A percentile compares a stretch with the other conserved stretches of the same genome.
Conservation (phyloP, 2,797 vertebrate genomes). For the Poeciliopsis infans region DNA sequence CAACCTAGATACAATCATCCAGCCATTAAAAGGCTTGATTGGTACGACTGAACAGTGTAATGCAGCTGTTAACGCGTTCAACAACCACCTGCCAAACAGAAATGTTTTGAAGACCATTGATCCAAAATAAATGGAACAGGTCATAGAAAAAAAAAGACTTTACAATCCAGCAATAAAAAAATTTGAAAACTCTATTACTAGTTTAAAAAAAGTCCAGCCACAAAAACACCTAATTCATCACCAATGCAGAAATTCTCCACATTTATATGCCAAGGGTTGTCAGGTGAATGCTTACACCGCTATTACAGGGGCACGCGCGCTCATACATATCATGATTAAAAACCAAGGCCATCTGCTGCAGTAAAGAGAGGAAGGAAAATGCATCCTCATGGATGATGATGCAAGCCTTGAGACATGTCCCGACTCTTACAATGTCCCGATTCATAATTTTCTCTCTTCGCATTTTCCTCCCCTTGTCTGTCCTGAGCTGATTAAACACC, state of each 20-base stretch:
- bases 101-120: slow-evolving; percentile 14
- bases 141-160: not conserved
- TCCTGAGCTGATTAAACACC: slow-evolving; percentile 39
- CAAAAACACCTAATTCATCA: slow-evolving; percentile 25
- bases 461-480: slow-evolving; percentile 19
- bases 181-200: not conserved
- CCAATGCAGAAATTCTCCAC: slow-evolving; percentile 17
- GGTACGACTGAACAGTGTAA: slow-evolving; percentile 25
- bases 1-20: slow-evolving; percentile 39
- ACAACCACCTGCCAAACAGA: not conserved
- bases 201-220: not conserved
- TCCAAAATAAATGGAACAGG: slow-evolving; percentile 10
- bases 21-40: slow-evolving; percentile 39
- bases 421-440: slow-evolving; percentile 35
- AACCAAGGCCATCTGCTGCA: slow-evolving; percentile 72
- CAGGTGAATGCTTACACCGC: slow-evolving; percentile 24
- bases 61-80: slow-evolving; percentile 19
- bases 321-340: slow-evolving; percentile 67
- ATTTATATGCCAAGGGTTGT: slow-evolving; percentile 19
- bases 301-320: slow-evolving; percentile 15
- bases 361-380: slow-evolving; percentile 60
- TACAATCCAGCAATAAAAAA: slow-evolving; percentile 13
- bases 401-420: slow-evolving; percentile 70
- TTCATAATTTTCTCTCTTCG: slow-evolving; percentile 42
- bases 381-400: slow-evolving; percentile 69